A percentile compares a stretch with the other conserved stretches of the same genome.
Conservation (phyloP, 2,888 invertebrate genomes). For the Nycteola revayana region DNA sequence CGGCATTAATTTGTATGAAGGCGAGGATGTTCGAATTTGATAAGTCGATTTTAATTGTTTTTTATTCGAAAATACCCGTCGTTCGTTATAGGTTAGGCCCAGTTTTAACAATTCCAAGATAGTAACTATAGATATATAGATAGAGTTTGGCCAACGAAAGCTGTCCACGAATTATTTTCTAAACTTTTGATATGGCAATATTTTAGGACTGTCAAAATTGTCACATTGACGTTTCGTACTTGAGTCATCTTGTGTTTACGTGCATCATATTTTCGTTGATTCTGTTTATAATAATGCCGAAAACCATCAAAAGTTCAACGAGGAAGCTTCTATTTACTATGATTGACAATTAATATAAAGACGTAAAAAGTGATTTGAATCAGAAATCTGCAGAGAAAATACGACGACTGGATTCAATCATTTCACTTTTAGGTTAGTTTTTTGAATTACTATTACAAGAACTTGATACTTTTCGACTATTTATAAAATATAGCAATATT, state of each 20-base stretch:
- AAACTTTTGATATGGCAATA: not conserved
- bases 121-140: no score
- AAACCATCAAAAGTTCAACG: constrained; percentile 12
- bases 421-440: constrained; percentile 8
- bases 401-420: constrained; percentile 5
- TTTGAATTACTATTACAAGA: constrained; percentile 9
- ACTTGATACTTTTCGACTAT: constrained; percentile 9
- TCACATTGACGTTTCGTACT: constrained; percentile 6
- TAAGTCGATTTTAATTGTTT: no score
- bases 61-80: no score
- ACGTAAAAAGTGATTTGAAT: constrained; percentile 10
- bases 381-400: constrained; percentile 11
- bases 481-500: constrained; percentile 7
- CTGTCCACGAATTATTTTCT: not conserved
- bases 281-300: constrained; percentile 13
- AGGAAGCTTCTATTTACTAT: constrained; percentile 12
- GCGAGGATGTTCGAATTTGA: no score
- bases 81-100: no score
- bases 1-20: no score
- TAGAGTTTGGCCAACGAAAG: not conserved
- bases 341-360: constrained; percentile 2
- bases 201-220: constrained; percentile 8
- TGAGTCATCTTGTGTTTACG: constrained; percentile 5
- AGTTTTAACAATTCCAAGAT: no score
- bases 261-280: constrained; percentile 8